A percentile compares a stretch with the other conserved stretches of the same genome.
Evolutionary conservation across 2,113 vertebrate genomes (phyloP).

Genomic region (Riparia riparia): DNA sequence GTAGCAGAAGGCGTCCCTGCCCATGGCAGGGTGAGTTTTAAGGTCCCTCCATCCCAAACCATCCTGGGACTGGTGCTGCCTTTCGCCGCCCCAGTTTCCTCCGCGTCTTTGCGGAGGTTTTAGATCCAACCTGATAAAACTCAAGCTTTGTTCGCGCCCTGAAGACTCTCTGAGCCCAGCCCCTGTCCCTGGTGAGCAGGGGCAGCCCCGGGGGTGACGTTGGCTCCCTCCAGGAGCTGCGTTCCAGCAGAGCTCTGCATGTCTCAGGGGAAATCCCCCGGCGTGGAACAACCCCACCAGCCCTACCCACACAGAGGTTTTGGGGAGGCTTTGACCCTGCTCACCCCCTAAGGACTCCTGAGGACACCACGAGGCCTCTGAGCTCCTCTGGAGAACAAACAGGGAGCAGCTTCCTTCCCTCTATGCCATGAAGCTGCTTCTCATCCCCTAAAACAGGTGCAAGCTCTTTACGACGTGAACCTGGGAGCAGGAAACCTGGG

Average conservation of each 20-base stretch:
- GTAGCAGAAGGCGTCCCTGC: not conserved
- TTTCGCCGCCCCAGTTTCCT: not conserved
- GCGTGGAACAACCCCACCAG: accelerated
- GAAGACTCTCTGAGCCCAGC: not conserved
- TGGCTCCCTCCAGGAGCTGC: not conserved
- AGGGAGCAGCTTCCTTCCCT: not conserved
- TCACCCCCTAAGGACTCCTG: not conserved
- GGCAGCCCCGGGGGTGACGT: accelerated
- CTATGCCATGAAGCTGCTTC: not conserved
- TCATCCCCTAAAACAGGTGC: not conserved
- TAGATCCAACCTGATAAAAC: not conserved
- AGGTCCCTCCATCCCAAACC: not conserved
- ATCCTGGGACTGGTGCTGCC: not conserved
- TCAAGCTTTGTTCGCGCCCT: too few species aligned
- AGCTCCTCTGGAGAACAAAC: not conserved
- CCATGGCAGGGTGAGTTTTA: accelerated
- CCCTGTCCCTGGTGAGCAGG: not conserved
- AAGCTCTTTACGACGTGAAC: accelerated
- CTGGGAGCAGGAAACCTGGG: not conserved
- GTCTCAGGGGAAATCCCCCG: accelerated
- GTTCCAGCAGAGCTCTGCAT: accelerated
- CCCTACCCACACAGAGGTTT: accelerated
- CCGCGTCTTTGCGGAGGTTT: accelerated
- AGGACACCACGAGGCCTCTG: accelerated
- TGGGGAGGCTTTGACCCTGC: not conserved